These are phyloP conservation scores for Embidobia sp. DNA, from an alignment of 2,888 invertebrate species.

Conservation along the genomic window DNA sequence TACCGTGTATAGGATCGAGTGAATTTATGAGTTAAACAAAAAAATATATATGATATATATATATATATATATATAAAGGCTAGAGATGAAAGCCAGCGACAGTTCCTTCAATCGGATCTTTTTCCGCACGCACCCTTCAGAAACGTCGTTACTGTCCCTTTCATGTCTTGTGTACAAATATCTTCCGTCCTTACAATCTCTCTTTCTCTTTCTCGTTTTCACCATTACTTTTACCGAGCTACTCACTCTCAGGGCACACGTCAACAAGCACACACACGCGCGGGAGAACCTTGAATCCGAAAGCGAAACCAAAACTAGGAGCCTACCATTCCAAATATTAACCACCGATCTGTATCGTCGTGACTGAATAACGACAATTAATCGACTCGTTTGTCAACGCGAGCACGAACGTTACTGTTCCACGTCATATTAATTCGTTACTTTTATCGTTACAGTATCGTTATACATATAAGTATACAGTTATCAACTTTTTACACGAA, in stretches of 20 bases:
- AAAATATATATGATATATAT: constrained; percentile 19
- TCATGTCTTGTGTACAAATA: constrained; percentile 7
- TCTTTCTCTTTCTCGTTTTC: background rate
- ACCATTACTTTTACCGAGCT: background rate
- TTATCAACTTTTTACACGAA: constrained; percentile 25
- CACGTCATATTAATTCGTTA: constrained; percentile 1
- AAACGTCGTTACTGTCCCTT: background rate
- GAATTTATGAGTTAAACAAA: constrained; percentile 59
- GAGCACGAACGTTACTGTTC: background rate
- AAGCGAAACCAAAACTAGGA: constrained; percentile 6
- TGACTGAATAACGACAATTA: background rate
- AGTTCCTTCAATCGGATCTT: constrained; percentile 29
- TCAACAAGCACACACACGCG: constrained; percentile 44
- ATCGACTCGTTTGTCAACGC: too few relatives aligned
- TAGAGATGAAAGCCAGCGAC: constrained; percentile 57
- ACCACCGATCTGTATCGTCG: constrained; percentile 33
- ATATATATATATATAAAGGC: constrained; percentile 48
- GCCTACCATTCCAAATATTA: constrained; percentile 40
- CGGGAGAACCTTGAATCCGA: constrained; percentile 27
- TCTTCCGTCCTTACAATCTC: background rate
- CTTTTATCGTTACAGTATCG: background rate
- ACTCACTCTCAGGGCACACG: constrained; percentile 36
- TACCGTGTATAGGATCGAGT: constrained; percentile 62
- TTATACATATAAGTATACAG: constrained; percentile 7
- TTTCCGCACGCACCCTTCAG: constrained; percentile 38